These are phyloP conservation scores for Piaya cayana DNA, from an alignment of 2,113 vertebrate genomes.

Conservation along the genomic window DNA sequence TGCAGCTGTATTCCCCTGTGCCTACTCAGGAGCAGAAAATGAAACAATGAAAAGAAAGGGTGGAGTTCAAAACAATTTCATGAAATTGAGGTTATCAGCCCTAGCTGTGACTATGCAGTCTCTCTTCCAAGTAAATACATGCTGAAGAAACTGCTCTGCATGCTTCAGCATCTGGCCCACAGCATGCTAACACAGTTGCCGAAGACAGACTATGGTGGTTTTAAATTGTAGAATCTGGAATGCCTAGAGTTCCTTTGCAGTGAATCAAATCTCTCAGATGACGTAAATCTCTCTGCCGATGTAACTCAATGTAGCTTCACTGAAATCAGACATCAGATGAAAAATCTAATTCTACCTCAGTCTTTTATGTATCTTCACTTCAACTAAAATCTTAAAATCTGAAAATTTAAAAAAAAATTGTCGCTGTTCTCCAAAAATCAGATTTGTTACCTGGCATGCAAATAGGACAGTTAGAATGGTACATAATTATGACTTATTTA, in stretches of 20 bases:
- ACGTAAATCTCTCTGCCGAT: neutral
- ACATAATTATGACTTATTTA: neutral
- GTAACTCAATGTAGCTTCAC: neutral
- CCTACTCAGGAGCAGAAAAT: neutral
- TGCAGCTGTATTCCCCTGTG: accelerated
- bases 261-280: neutral
- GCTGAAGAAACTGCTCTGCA: neutral
- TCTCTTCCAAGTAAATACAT: neutral
- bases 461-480: neutral
- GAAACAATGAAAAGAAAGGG: neutral
- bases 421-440: too few species aligned
- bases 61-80: neutral
- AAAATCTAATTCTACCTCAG: neutral
- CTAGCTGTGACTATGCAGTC: neutral
- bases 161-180: accelerated
- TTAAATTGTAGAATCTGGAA: neutral
- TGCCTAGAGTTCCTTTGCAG: neutral
- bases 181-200: neutral
- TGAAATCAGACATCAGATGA: neutral
- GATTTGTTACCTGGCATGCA: too few species aligned
- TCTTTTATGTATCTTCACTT: neutral
- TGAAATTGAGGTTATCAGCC: neutral
- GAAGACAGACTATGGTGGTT: neutral
- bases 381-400: neutral
- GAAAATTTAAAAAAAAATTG: neutral